Evolutionary conservation across 23 tunicate species (phyloP).

Genomic region (Oikopleura dioica): DNA sequence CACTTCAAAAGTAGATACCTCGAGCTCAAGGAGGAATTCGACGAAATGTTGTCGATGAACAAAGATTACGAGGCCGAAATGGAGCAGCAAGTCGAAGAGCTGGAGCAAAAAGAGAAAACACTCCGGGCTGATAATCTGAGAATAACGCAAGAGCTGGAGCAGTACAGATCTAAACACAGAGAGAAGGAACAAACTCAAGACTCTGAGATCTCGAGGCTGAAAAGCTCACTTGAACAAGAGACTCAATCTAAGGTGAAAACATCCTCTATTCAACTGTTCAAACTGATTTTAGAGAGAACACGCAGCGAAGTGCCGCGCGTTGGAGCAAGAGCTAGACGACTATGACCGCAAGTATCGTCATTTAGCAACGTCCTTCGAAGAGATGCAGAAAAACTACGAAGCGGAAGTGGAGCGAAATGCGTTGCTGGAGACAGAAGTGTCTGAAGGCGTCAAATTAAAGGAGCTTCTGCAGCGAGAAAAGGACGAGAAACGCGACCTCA

Average conservation of each 20-base stretch:
- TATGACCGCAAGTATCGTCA: conserved; percentile 10
- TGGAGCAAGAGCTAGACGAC: conserved; percentile 6
- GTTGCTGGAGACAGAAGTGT: not conserved
- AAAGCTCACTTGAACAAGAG: too few species aligned
- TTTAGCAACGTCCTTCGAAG: not conserved
- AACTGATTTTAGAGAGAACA: too few species aligned
- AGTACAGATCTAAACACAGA: too few species aligned
- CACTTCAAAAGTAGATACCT: too few species aligned
- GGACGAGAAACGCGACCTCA: conserved; percentile 6
- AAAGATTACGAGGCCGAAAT: not conserved
- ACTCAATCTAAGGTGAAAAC: too few species aligned
- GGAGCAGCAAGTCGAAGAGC: not conserved
- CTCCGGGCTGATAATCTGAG: too few species aligned
- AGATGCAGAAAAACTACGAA: not conserved
- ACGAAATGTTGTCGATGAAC: not conserved
- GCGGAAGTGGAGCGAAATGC: not conserved
- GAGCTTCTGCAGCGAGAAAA: not conserved
- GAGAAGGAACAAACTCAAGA: too few species aligned
- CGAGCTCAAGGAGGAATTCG: not conserved
- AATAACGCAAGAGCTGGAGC: too few species aligned
- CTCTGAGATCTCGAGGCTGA: too few species aligned
- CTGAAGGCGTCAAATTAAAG: not conserved
- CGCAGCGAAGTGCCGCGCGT: too few species aligned
- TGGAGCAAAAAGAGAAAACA: not conserved
- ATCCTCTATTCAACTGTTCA: too few species aligned